phyloP scores from a whole-genome alignment of 2,888 invertebrate genomes.

The Tridacna crocea region DNA sequence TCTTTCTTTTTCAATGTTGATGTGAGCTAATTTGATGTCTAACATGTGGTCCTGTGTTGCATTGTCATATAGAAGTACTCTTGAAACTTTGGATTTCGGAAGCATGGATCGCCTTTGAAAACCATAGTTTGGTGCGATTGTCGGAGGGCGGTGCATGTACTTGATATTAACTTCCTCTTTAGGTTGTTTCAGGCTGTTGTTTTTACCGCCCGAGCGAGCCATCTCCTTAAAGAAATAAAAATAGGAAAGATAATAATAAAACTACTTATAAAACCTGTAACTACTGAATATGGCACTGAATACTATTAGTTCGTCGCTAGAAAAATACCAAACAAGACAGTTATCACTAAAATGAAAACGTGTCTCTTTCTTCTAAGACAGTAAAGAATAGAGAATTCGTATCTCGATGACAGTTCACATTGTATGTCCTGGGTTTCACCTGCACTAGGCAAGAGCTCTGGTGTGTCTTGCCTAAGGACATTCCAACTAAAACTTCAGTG shows the following conservation, averaged over 20 bases:
- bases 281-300: background rate
- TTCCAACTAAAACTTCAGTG: too few relatives aligned
- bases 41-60: slow-evolving; percentile 79
- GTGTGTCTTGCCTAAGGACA: too few relatives aligned
- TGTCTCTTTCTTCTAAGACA: too few relatives aligned
- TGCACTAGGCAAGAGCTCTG: too few relatives aligned
- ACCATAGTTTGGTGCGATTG: slow-evolving; percentile 78
- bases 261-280: background rate
- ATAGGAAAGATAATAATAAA: background rate
- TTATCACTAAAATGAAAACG: too few relatives aligned
- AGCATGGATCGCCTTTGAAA: slow-evolving; percentile 62
- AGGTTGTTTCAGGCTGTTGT: slow-evolving; percentile 60
- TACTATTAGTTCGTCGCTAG: background rate
- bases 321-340: background rate
- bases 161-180: slow-evolving; percentile 64
- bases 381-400: too few relatives aligned
- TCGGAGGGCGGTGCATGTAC: slow-evolving; percentile 77
- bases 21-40: slow-evolving; percentile 72
- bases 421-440: too few relatives aligned
- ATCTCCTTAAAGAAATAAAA: slow-evolving; percentile 19
- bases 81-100: slow-evolving; percentile 75
- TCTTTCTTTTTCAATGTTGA: slow-evolving; percentile 70
- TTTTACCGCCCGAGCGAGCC: slow-evolving; percentile 40
- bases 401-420: too few relatives aligned
- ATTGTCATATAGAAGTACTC: slow-evolving; percentile 80